These are phyloP conservation scores for Parotia lawesii DNA, from an alignment of 2,113 vertebrate genomes.

Conservation along the genomic window DNA sequence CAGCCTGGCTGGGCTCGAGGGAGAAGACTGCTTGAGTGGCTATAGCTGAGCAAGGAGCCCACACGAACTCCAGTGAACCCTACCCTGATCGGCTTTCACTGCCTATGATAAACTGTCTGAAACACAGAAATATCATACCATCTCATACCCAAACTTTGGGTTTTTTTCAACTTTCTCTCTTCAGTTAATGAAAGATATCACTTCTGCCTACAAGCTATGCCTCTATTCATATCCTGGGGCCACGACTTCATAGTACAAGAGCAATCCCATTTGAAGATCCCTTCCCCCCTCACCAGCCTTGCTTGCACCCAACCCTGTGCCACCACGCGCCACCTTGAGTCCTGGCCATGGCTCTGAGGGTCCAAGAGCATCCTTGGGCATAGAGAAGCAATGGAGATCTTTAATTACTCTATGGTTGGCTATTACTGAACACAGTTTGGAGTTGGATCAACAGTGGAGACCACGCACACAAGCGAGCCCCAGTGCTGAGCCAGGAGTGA, in stretches of 20 bases:
- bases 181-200: not conserved
- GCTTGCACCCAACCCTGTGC: not conserved
- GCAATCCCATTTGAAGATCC: not conserved
- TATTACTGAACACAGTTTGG: not conserved
- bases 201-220: not conserved
- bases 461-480: not conserved
- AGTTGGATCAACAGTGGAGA: not conserved
- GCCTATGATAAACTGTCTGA: not conserved
- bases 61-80: not conserved
- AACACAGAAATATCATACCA: not conserved
- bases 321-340: not conserved
- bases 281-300: not conserved
- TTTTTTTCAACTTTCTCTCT: not conserved
- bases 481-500: fast-evolving
- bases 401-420: not conserved
- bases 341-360: not conserved
- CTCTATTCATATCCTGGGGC: not conserved
- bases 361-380: not conserved
- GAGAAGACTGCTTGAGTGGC: no score
- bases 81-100: not conserved
- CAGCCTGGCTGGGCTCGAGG: fast-evolving
- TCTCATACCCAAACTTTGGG: not conserved
- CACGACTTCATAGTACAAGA: not conserved
- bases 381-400: not conserved
- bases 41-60: not conserved